Conservation (phyloP, 2,888 invertebrate genomes). For the Cryptophagus acutangulus region DNA sequence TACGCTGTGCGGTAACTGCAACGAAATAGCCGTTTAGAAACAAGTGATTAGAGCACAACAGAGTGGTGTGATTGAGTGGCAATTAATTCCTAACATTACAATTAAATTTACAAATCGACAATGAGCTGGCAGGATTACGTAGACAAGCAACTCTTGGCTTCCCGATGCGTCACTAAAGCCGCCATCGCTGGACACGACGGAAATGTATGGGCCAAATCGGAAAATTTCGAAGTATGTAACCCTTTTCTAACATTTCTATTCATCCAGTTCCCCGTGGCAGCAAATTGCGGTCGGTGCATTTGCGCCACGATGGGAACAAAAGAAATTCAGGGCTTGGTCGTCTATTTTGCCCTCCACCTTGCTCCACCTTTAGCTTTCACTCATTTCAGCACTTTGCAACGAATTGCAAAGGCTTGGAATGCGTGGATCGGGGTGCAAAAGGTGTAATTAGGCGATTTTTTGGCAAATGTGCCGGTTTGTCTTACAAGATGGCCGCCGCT, state of each 20-base stretch:
- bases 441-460: no score
- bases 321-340: conserved; percentile 31
- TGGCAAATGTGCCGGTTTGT: conserved; percentile 30
- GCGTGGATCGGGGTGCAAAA: background rate
- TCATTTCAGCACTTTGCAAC: background rate
- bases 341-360: conserved; percentile 12
- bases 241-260: background rate
- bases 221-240: conserved; percentile 89
- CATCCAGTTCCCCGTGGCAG: background rate
- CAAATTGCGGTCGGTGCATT: background rate
- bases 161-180: conserved; percentile 90
- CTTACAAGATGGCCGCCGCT: conserved; percentile 43
- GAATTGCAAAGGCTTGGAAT: background rate
- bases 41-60: no score
- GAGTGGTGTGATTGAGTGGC: no score
- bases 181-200: conserved; percentile 94
- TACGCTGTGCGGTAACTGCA: no score
- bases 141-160: conserved; percentile 93
- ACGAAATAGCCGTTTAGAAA: no score
- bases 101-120: conserved; percentile 47
- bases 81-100: no score
- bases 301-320: conserved; percentile 20
- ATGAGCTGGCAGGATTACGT: conserved; percentile 99
- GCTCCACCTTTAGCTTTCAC: no score
- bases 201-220: conserved; percentile 92